Percentiles rank a stretch among this genome's conserved stretches.
Evolutionary conservation across 2,797 vertebrate genomes (phyloP).

Genomic region (Microtus agrestis): DNA sequence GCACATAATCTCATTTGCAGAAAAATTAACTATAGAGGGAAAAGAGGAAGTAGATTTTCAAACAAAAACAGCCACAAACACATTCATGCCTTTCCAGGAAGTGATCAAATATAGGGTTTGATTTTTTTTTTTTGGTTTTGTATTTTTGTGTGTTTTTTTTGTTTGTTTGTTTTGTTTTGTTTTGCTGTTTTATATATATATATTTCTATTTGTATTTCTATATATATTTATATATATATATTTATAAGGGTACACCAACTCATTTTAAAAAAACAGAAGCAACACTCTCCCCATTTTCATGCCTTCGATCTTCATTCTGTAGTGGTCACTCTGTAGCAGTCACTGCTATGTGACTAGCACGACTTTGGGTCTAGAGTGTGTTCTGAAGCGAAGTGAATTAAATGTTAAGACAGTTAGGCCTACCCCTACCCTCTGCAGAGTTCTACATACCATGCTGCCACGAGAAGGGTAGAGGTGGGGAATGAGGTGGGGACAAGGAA

Average conservation of each 20-base stretch:
- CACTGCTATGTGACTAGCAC: constrained; percentile 87
- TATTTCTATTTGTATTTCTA: constrained; percentile 84
- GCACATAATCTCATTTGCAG: constrained; percentile 85
- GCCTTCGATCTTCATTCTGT: constrained; percentile 87
- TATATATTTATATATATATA: constrained; percentile 83
- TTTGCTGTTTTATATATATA: constrained; percentile 81
- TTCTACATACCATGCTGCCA: constrained; percentile 86
- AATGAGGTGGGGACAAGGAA: constrained; percentile 86
- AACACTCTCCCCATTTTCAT: constrained; percentile 80
- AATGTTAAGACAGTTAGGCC: constrained; percentile 89
- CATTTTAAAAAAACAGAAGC: constrained; percentile 85
- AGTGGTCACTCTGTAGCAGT: constrained; percentile 85
- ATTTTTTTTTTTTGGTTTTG: constrained; percentile 53
- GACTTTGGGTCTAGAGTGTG: constrained; percentile 87
- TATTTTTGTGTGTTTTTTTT: not conserved
- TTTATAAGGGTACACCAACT: constrained; percentile 88
- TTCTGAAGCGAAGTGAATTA: constrained; percentile 88
- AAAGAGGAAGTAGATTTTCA: constrained; percentile 84
- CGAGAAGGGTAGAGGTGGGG: constrained; percentile 84
- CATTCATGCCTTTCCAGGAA: constrained; percentile 87
- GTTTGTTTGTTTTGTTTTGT: constrained; percentile 71
- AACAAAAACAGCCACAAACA: constrained; percentile 87
- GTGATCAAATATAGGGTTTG: constrained; percentile 88
- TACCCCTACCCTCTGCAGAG: constrained; percentile 81
- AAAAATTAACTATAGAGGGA: constrained; percentile 83